phyloP scores from a whole-genome alignment of 1,140 invertebrate species.

The Apis cerana region DNA sequence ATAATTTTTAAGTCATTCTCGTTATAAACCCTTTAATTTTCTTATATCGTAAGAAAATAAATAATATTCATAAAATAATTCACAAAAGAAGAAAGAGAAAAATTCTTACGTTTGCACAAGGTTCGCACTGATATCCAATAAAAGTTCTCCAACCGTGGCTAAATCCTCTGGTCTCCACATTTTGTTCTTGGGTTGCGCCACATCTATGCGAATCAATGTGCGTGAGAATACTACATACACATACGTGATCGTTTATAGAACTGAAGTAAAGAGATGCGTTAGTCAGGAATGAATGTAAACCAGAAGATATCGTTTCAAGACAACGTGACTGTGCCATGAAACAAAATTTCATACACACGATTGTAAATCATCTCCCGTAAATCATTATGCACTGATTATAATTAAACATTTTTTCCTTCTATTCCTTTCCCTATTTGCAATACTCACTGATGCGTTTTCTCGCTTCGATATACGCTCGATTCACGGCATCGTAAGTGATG shows the following conservation, averaged over 20 bases:
- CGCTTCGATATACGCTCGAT: slow-evolving; percentile 93
- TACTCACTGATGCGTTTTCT: slow-evolving; percentile 91
- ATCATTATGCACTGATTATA: neutral
- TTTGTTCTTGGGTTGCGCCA: slow-evolving; percentile 86
- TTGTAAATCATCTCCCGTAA: neutral
- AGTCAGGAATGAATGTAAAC: neutral
- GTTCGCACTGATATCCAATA: slow-evolving; percentile 92
- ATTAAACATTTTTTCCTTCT: neutral
- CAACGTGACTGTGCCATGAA: neutral
- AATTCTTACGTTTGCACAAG: slow-evolving; percentile 90
- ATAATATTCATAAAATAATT: too few relatives aligned
- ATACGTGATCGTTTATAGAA: neutral
- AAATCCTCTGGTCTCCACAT: slow-evolving; percentile 90
- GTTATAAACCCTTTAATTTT: too few relatives aligned
- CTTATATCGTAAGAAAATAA: too few relatives aligned
- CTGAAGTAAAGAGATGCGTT: neutral
- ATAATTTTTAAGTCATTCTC: too few relatives aligned
- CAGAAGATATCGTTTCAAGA: slow-evolving; percentile 1
- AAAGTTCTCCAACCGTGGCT: slow-evolving; percentile 91
- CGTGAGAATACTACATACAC: neutral
- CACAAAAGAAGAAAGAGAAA: neutral
- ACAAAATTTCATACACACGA: neutral
- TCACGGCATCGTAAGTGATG: slow-evolving; percentile 95
- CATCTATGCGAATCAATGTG: slow-evolving; percentile 81
- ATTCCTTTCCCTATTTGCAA: neutral